Conservation (phyloP, 2,888 invertebrate genomes). For the Cataglyphis rosenhaueri region DNA sequence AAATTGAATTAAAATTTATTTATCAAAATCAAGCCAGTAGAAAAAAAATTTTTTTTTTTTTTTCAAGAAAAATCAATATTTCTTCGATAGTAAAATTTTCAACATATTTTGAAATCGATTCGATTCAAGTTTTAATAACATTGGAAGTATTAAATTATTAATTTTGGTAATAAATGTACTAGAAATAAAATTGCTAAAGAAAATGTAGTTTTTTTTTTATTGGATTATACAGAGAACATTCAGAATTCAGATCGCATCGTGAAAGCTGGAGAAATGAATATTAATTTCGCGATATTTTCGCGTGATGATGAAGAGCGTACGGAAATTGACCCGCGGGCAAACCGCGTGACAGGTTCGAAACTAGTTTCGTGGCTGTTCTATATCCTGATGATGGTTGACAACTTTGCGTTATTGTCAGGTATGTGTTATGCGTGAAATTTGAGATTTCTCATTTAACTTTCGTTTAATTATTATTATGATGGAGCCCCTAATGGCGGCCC, state of each 20-base stretch:
- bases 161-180: not conserved
- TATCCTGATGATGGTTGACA: slow-evolving; percentile 48
- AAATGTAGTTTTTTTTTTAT: not conserved
- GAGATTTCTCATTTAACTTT: slow-evolving; percentile 77
- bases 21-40: not conserved
- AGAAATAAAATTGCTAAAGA: slow-evolving; percentile 9
- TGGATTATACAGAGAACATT: not conserved
- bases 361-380: slow-evolving; percentile 67
- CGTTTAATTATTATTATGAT: slow-evolving; percentile 77
- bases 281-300: slow-evolving; percentile 68
- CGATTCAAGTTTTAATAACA: not conserved
- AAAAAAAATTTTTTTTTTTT: not conserved
- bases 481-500: slow-evolving; percentile 11
- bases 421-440: slow-evolving; percentile 59
- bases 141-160: not conserved
- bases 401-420: slow-evolving; percentile 56
- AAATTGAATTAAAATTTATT: not conserved
- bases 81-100: not conserved
- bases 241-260: slow-evolving; percentile 44
- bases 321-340: slow-evolving; percentile 42
- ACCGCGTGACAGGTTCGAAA: slow-evolving; percentile 72
- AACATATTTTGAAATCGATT: not conserved
- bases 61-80: not conserved
- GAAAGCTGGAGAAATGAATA: slow-evolving; percentile 62
- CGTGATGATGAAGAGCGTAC: slow-evolving; percentile 27